Base-by-base conservation (phyloP, 2,797 vertebrate genomes). In the Alcedo quadribrachys region DNA sequence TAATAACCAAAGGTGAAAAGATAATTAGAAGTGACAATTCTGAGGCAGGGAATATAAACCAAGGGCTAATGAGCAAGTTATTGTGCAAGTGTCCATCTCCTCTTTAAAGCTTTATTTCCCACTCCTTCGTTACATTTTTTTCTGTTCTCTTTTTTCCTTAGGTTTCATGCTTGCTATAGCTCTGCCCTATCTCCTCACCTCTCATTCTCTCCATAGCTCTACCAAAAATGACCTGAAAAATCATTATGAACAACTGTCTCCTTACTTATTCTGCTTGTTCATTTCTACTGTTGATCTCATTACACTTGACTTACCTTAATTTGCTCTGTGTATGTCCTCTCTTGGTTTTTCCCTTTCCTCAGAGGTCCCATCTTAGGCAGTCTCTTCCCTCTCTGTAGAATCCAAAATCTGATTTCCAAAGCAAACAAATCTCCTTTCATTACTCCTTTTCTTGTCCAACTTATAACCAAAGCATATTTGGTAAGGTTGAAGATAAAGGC, bases 1-100 rank as follows among this genome's bases (percentile, higher is more conserved):
- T 89, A 62, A 87, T 68, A 92, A 89, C 24, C 21, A 90, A 90
- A 95, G 62, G 78, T 92, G 78, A 89, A 87, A 82, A 95, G 24
- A 71, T 69, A 83, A 93, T 84, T 90, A 76, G 71, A 84, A 81
- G n/a, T 5, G 7, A 92, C 69, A 87, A 78, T 70, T 85, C 62
- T 75, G 27, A 68, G 33, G 33, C 51, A 83, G 46, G 25, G 35
- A 89, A 68, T 54, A 68, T 60, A 90, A 91, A 87, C 54, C 50
- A 87, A 88, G 60, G 35, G 33, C 45, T 92, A 92, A 91, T 15
- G 57, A 94, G 67, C 35, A 79, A 51, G 67, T 54, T 87, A 71
- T 35, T 66, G 63, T 78, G 45, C 57, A 90, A 48, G n/a, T 11
- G 33, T 53, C 60, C 42, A 40, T 63, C 32, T 78, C 70, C 50